These are phyloP conservation scores for Orestias chungarensis DNA, from an alignment of 2,797 vertebrate genomes.

Conservation along the genomic window DNA sequence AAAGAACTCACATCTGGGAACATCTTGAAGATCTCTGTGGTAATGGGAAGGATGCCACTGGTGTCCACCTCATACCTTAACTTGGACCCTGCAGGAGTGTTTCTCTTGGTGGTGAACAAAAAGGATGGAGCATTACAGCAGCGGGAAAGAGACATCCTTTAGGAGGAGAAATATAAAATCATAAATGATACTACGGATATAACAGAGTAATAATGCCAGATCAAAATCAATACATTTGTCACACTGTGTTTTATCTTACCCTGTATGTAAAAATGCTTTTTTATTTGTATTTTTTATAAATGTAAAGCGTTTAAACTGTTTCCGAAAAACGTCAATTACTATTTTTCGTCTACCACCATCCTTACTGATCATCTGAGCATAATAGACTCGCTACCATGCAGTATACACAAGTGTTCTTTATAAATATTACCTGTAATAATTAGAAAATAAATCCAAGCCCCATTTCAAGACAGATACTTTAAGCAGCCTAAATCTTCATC, in stretches of 20 bases:
- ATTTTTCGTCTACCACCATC: no score
- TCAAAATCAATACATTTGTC: neutral
- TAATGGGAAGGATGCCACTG: constrained; percentile 92
- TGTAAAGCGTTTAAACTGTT: neutral
- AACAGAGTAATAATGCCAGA: neutral
- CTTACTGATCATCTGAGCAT: neutral
- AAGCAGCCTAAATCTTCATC: neutral
- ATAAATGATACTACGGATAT: neutral
- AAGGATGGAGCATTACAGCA: constrained; percentile 97
- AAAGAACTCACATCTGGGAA: constrained; percentile 90
- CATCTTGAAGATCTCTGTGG: constrained; percentile 94
- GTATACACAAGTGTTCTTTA: neutral
- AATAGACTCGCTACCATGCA: no score
- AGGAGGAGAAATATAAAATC: constrained; percentile 19
- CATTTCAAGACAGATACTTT: neutral
- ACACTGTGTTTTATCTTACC: neutral
- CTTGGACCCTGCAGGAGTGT: constrained; percentile 93
- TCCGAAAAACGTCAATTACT: neutral
- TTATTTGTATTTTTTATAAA: no score
- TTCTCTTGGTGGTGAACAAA: constrained; percentile 97
- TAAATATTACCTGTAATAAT: neutral
- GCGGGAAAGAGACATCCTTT: constrained; percentile 87
- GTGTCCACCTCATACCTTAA: constrained; percentile 97
- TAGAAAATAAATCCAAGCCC: neutral
- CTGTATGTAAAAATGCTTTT: neutral